Evolutionary conservation across 2,888 invertebrate genomes (phyloP).

Genomic region (Trisateles emortualis): DNA sequence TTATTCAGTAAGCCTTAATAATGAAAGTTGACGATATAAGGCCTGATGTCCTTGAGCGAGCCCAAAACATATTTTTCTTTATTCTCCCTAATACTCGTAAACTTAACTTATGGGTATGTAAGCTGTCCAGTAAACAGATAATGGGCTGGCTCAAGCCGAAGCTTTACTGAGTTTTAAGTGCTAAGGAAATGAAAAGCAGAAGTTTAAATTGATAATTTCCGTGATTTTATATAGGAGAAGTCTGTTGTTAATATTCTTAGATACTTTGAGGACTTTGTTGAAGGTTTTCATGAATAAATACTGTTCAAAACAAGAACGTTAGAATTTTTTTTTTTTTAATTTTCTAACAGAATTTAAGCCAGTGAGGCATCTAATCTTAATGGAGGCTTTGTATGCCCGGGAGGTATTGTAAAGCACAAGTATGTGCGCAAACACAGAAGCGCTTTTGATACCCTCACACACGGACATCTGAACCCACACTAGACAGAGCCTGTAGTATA

Average conservation of each 20-base stretch:
- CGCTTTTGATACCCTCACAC: too few relatives aligned
- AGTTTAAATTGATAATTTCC: constrained; percentile 23
- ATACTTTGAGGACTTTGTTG: not conserved
- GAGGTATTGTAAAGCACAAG: too few relatives aligned
- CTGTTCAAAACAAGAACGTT: too few relatives aligned
- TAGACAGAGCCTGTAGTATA: too few relatives aligned
- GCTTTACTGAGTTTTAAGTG: constrained; percentile 28
- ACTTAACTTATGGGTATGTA: constrained; percentile 42
- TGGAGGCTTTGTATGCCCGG: too few relatives aligned
- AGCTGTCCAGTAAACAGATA: constrained; percentile 48
- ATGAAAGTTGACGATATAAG: constrained; percentile 33
- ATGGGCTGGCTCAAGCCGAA: constrained; percentile 15
- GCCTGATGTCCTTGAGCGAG: constrained; percentile 30
- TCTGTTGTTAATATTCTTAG: not conserved
- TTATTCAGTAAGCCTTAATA: constrained; percentile 31
- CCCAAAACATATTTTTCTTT: constrained; percentile 47
- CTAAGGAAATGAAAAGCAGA: constrained; percentile 12
- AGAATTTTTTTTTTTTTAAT: too few relatives aligned
- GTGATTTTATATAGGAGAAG: not conserved
- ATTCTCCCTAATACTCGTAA: constrained; percentile 37
- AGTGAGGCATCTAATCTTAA: too few relatives aligned
- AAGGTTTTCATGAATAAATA: not conserved
- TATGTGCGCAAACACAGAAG: too few relatives aligned
- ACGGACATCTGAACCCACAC: too few relatives aligned
- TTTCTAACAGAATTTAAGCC: too few relatives aligned